Percentiles rank a stretch among this genome's conserved stretches.
These are phyloP conservation scores for Mystacides longicornis DNA, from an alignment of 2,888 invertebrate genomes.

Conservation along the genomic window DNA sequence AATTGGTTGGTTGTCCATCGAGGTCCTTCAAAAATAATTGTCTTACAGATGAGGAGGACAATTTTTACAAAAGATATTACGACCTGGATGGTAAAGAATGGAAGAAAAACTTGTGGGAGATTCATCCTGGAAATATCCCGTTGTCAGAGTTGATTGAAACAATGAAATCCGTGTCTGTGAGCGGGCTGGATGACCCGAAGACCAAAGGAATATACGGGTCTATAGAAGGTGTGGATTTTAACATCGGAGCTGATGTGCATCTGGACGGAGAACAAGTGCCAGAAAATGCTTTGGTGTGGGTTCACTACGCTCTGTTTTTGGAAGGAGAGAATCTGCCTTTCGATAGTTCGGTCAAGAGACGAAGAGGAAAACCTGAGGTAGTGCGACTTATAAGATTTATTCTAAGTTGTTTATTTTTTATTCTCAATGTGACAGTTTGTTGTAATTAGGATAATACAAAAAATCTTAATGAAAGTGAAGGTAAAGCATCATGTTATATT, in stretches of 20 bases:
- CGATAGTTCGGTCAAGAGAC: conserved; percentile 7
- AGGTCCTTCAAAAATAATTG: too few species aligned
- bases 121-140: conserved; percentile 8
- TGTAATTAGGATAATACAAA: too few species aligned
- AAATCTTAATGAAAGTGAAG: too few species aligned
- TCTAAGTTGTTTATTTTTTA: too few species aligned
- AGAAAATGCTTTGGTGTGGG: conserved; percentile 7
- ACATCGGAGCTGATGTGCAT: background rate
- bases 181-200: background rate
- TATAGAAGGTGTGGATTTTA: conserved; percentile 9
- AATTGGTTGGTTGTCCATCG: too few species aligned
- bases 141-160: conserved; percentile 2
- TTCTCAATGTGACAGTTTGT: too few species aligned
- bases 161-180: conserved; percentile 6
- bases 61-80: background rate
- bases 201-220: conserved; percentile 6
- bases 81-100: background rate
- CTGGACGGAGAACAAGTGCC: background rate
- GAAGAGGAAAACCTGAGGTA: conserved; percentile 7
- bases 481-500: too few species aligned
- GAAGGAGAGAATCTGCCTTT: conserved; percentile 11
- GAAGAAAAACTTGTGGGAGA: background rate
- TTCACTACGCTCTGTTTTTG: conserved; percentile 12
- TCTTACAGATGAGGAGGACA: background rate
- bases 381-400: too few species aligned